phyloP scores from a whole-genome alignment of 92 coral and sea anemone genomes.

The Epizoanthus stellaris region DNA sequence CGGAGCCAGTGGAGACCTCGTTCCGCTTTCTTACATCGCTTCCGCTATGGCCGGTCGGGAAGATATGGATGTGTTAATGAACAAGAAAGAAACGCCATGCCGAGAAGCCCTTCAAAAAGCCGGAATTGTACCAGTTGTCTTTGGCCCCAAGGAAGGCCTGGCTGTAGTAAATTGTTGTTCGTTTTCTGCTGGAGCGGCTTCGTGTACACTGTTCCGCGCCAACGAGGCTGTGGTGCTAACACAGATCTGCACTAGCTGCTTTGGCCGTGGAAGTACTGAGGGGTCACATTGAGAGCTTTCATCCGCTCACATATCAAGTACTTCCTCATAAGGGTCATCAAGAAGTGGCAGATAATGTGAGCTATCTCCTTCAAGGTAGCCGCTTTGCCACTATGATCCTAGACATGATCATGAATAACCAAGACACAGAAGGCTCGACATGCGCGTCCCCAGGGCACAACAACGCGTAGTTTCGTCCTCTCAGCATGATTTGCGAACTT shows the following conservation, averaged over 20 bases:
- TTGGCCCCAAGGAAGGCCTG: slow-evolving; percentile 45
- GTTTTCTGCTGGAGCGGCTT: slow-evolving; percentile 44
- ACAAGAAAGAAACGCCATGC: slow-evolving; percentile 36
- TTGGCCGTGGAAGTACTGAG: slow-evolving; percentile 48
- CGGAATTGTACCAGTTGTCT: slow-evolving; percentile 44
- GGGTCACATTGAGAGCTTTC: slow-evolving; percentile 51
- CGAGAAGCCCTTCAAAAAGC: slow-evolving; percentile 46
- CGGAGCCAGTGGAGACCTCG: slow-evolving; percentile 62
- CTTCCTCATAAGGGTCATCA: slow-evolving; percentile 54
- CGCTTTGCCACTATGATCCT: slow-evolving; percentile 42
- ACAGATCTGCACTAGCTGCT: slow-evolving; percentile 48
- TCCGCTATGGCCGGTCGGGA: slow-evolving; percentile 48
- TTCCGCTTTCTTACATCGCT: slow-evolving; percentile 57
- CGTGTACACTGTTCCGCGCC: slow-evolving; percentile 39
- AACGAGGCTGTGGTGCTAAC: slow-evolving; percentile 51
- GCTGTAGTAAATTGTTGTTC: slow-evolving; percentile 47
- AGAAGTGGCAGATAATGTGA: slow-evolving; percentile 49
- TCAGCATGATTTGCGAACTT: too few relatives aligned
- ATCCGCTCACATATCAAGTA: slow-evolving; percentile 39
- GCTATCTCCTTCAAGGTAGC: slow-evolving; percentile 42
- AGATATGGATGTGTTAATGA: slow-evolving; percentile 29
- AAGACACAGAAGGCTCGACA: slow-evolving; percentile 19
- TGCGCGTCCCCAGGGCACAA: too few relatives aligned
- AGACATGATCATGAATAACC: slow-evolving; percentile 39
- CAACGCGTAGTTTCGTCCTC: too few relatives aligned